Evolutionary conservation across 2,113 vertebrate genomes (phyloP), one percentile per base, ranked within the genome.

Genomic region (Agapornis roseicollis): DNA sequence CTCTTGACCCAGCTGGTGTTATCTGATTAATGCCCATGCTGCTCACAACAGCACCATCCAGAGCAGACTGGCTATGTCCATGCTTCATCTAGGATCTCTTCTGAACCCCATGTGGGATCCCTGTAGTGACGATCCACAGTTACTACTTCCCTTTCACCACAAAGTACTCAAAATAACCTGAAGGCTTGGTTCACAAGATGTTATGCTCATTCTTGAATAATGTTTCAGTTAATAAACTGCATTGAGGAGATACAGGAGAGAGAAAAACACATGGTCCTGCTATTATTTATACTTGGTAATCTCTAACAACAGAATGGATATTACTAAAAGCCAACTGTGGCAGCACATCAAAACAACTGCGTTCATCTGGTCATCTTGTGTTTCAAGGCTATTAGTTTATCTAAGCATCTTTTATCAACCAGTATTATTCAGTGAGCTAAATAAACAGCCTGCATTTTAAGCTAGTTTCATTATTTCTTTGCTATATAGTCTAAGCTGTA

Each of bases 371-470:
- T 63, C 87, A 78, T 60, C 69, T 63, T 63, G 10, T 85, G 37
- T 60, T 85, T 74, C 74, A 49, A 85, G 52, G 44, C 39, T 72
- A 24, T 47, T 55, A 78, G 15, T 27, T 70, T 70, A 58, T 69
- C 49, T 77, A 85, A 85, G 55, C 35, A 39, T 61, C 80, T 94
- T 83, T 91, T 89, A 93, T 76, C 46, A 84, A 85, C 55, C 55
- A 85, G 52, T 10, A 50, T 46, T 46, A 31, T 49, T 80, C 77
- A 70, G 53, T 56, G 63, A 76, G 46, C 0, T 4, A 80, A 58
- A 35, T 35, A 35, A n/a, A 58, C n/a, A 24, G 66, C 9, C 53
- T 84, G 39, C 55, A 47, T 69, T 84, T 90, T 79, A 93, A 96
- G 29, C 9, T 17, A 68, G 60, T 77, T 97, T 89, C 66, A 46